These are phyloP conservation scores for Chaetorhynchus papuensis DNA, from an alignment of 2,113 vertebrate species.

Conservation along the genomic window DNA sequence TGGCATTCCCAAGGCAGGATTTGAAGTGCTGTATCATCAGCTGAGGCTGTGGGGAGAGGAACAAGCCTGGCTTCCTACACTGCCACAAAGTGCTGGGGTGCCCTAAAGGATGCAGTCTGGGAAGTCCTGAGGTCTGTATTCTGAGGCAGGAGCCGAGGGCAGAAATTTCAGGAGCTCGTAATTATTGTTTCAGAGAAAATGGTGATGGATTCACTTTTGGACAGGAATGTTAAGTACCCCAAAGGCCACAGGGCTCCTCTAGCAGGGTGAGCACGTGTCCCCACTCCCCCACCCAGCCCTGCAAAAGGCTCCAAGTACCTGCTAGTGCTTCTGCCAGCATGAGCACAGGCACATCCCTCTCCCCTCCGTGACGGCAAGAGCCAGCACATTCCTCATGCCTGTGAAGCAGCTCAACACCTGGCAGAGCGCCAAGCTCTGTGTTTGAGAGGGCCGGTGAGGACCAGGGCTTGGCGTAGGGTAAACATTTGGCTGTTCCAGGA, in stretches of 20 bases:
- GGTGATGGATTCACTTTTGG: not conserved
- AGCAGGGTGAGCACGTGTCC: not conserved
- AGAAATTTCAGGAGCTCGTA: not conserved
- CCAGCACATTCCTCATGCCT: not conserved
- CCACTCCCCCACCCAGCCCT: not conserved
- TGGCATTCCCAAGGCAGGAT: rapidly evolving
- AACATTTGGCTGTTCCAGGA: not conserved
- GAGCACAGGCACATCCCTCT: not conserved
- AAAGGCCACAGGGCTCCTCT: not conserved
- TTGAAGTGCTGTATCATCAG: rapidly evolving
- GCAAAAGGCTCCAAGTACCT: not conserved
- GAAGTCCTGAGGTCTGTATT: not conserved
- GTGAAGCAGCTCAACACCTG: not conserved
- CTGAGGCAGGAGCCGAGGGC: not conserved
- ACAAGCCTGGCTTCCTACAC: not conserved
- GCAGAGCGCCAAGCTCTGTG: rapidly evolving
- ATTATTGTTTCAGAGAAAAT: not conserved
- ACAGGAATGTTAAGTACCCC: not conserved
- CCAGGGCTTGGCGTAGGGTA: not conserved
- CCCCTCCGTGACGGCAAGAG: rapidly evolving
- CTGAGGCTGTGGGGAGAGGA: not conserved
- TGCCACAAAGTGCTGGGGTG: not conserved
- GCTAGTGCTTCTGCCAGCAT: not conserved
- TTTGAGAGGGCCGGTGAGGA: not conserved
- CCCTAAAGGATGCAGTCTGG: not conserved